Evolutionary conservation across 2,113 vertebrate species (phyloP).

Genomic region (Fulica atra): DNA sequence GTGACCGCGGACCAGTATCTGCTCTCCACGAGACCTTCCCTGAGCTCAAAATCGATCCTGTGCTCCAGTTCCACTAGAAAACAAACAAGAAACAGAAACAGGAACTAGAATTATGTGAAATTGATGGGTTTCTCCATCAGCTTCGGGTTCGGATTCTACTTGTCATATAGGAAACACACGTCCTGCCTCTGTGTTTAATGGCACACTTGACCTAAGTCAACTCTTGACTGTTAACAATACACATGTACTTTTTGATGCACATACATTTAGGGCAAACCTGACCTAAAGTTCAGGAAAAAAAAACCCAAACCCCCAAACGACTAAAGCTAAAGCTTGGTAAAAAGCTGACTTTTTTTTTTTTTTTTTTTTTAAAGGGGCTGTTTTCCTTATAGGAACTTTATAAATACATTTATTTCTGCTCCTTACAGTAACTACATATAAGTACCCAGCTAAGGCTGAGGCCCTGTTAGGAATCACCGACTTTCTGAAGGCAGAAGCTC

Average conservation of each 20-base stretch:
- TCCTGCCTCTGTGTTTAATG: neutral
- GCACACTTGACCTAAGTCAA: neutral
- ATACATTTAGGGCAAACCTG: neutral
- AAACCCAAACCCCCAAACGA: too few species aligned
- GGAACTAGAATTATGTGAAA: neutral
- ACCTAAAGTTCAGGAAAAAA: neutral
- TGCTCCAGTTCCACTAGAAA: constrained; percentile 92
- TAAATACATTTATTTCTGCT: neutral
- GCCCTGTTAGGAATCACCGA: neutral
- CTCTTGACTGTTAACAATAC: neutral
- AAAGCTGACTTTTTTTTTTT: neutral
- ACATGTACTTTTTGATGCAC: neutral
- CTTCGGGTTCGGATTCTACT: neutral
- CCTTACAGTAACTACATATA: neutral
- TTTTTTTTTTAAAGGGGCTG: neutral
- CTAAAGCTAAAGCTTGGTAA: neutral
- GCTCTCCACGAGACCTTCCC: constrained; percentile 95
- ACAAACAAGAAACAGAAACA: neutral
- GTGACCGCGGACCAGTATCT: too few species aligned
- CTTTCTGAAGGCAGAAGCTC: neutral
- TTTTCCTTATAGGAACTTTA: neutral
- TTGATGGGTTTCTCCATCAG: rapidly evolving
- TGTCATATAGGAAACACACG: rapidly evolving
- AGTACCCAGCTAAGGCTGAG: neutral
- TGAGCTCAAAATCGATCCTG: constrained; percentile 94